A percentile compares a stretch with the other conserved stretches of the same genome.
Evolutionary conservation across 2,113 vertebrate genomes (phyloP).

Genomic region (Ceyx melanurus): DNA sequence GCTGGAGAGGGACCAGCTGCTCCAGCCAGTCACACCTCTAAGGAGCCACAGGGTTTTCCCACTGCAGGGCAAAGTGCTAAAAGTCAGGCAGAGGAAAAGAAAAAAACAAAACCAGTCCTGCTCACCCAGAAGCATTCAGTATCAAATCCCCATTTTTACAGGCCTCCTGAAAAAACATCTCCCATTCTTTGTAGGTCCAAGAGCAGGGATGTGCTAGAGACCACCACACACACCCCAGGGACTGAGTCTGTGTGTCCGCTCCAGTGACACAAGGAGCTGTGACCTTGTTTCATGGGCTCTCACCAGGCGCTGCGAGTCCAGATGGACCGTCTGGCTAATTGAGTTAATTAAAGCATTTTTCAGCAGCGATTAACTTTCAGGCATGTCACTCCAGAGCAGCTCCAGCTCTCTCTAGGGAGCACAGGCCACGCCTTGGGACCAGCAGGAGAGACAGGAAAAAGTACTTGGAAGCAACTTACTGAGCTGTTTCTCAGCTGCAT

Average conservation of each 20-base stretch:
- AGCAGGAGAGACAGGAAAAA: neutral
- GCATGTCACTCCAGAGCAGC: neutral
- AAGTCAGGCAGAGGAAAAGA: neutral
- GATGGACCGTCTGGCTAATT: conserved; percentile 17
- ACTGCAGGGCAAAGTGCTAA: neutral
- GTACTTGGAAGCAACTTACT: neutral
- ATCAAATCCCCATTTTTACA: fast-evolving
- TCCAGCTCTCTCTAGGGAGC: neutral
- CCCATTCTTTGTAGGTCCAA: neutral
- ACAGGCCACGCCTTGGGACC: neutral
- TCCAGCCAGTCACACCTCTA: fast-evolving
- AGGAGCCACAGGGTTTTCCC: neutral
- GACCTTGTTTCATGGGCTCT: neutral
- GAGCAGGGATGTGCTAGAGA: neutral
- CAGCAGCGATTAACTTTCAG: conserved; percentile 22
- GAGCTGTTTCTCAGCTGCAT: fast-evolving
- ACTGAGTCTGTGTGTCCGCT: neutral
- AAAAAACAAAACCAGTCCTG: neutral
- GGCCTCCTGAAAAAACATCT: neutral
- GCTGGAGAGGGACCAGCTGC: neutral
- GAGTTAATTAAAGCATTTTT: conserved; percentile 51
- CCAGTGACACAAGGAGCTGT: neutral
- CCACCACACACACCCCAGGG: fast-evolving
- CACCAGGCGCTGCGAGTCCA: neutral
- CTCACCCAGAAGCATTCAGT: neutral